Percentiles rank a stretch among this genome's conserved stretches.
Conservation (phyloP, 2,888 invertebrate genomes). For the Erynnis tages region DNA sequence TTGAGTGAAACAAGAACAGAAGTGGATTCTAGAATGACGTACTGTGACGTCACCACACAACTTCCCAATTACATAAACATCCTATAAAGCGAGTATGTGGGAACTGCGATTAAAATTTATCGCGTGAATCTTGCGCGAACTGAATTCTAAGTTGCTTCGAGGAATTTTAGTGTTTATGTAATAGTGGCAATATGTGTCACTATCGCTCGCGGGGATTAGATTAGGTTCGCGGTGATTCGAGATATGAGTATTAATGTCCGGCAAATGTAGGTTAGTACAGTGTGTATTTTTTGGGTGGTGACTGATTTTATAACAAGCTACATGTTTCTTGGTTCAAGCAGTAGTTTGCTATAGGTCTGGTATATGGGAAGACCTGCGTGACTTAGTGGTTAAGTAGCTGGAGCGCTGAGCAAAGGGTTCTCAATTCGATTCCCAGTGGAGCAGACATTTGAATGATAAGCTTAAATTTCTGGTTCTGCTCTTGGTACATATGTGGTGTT, state of each 20-base stretch:
- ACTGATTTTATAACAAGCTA: no score
- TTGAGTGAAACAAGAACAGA: neutral
- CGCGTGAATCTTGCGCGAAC: conserved; percentile 20
- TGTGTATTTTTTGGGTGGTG: neutral
- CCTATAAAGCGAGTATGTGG: conserved; percentile 16
- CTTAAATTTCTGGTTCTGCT: no score
- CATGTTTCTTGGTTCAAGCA: no score
- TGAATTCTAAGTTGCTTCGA: conserved; percentile 4
- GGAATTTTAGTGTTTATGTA: conserved; percentile 24
- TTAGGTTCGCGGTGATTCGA: conserved; percentile 5
- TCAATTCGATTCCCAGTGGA: no score
- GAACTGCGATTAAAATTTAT: conserved; percentile 26
- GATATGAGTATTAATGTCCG: conserved; percentile 6
- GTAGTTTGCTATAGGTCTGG: no score
- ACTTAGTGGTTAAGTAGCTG: no score
- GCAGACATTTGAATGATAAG: no score
- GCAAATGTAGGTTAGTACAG: neutral
- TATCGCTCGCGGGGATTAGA: conserved; percentile 6
- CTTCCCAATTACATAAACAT: conserved; percentile 27
- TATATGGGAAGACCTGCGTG: no score
- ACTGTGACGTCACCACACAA: conserved; percentile 10
- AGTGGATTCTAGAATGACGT: conserved; percentile 15
- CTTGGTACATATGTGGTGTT: no score
- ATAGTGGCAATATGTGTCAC: conserved; percentile 22
- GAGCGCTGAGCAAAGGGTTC: no score